Base-by-base conservation (phyloP, 1,140 invertebrate genomes). In the Drosophila seguyi region DNA sequence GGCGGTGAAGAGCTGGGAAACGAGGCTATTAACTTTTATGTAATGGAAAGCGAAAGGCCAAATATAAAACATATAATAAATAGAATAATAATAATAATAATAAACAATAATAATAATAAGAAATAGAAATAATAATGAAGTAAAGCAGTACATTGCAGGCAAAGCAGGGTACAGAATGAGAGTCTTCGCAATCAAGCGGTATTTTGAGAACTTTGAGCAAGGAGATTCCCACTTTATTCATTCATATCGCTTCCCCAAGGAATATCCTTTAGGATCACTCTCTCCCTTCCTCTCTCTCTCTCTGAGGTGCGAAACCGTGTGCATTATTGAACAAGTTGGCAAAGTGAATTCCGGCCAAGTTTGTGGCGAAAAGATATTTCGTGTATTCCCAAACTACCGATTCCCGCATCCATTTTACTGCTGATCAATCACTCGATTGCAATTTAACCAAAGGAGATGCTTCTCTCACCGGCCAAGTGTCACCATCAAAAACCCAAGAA, bases 361-460 rank as follows among this genome's bases (percentile, higher is more conserved):
- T 69, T 48, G 11, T 8, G 14, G 34, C 20, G 42, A 72, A 72
- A 48, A 71, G 65, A 72, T 72, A 72, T 71, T 65, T 41, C 52
- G 42, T 41, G 68, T 69, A 69, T 69, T 69, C 62, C 66, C 66
- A 72, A 72, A 72, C 66, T 73, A 59, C 67, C 34, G 67, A 50
- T 72, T 48, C 52, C 52, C 53, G 53, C 50, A 50, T 58, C 69
- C 53, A 73, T 73, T 73, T 73, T 38, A 56, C 53, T 67, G 66
- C 67, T 72, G 53, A 73, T 73, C 69, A 73, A 73, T 73, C 69
- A 73, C 44, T 59, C 55, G 42, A 50, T 73, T 72, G 66, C 53
- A 73, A 41, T 72, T 72, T 50, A 7, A 38, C 36, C 41, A 2
- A 13, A 18, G 18, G n/a, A n/a, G n/a, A n/a, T n/a, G n/a, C n/a